Evolutionary conservation across 1,140 invertebrate genomes (phyloP).

Genomic region (Calephelis virginiensis): DNA sequence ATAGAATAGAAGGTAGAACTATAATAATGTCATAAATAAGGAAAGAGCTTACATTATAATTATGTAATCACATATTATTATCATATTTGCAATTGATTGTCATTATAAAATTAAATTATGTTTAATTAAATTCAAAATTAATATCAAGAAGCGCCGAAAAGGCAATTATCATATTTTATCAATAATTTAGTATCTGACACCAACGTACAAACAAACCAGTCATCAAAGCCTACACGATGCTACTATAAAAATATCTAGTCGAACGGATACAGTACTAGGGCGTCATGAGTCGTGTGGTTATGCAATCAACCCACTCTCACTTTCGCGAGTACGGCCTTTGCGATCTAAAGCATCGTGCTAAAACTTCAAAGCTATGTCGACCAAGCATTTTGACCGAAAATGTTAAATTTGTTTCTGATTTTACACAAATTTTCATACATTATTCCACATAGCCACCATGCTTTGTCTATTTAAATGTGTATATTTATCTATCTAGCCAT

Average conservation of each 20-base stretch:
- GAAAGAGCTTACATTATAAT: no score
- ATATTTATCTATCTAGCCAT: no score
- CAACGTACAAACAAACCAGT: conserved; percentile 4
- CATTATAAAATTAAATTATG: no score
- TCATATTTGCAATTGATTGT: no score
- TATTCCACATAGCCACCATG: no score
- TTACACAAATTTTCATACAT: not conserved
- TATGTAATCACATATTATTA: no score
- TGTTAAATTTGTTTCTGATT: not conserved
- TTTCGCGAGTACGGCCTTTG: conserved; percentile 57
- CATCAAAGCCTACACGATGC: conserved; percentile 15
- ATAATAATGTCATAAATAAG: no score
- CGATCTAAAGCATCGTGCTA: conserved; percentile 47
- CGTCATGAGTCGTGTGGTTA: conserved; percentile 53
- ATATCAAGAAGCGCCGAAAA: conserved; percentile 8
- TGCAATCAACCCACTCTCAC: conserved; percentile 66
- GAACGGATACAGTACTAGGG: conserved; percentile 39
- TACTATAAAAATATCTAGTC: conserved; percentile 15
- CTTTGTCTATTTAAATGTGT: no score
- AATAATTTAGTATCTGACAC: conserved; percentile 7
- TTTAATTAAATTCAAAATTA: not conserved
- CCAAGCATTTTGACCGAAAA: conserved; percentile 3
- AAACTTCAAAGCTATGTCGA: conserved; percentile 9
- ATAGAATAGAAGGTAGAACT: no score
- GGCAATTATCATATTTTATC: conserved; percentile 12